These are phyloP conservation scores for Grapholita molesta DNA, from an alignment of 1,140 invertebrate genomes.

Conservation along the genomic window DNA sequence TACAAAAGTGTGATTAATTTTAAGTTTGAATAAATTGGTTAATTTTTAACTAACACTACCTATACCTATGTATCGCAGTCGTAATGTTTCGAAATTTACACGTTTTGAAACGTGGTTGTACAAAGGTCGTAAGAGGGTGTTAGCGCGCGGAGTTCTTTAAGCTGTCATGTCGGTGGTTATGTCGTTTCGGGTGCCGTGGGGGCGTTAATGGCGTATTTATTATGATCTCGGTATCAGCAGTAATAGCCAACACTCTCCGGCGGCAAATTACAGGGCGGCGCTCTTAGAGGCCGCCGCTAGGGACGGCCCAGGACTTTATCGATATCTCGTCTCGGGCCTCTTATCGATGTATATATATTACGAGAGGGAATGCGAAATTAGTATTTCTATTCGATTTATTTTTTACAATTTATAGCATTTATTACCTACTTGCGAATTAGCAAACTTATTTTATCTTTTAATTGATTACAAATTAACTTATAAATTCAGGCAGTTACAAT, in stretches of 20 bases:
- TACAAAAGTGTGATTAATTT: conserved; percentile 14
- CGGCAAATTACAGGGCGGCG: conserved; percentile 76
- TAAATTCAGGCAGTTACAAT: not conserved
- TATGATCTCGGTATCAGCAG: conserved; percentile 74
- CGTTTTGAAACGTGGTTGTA: conserved; percentile 1
- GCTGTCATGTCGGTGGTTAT: conserved; percentile 43
- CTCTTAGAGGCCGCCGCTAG: conserved; percentile 56
- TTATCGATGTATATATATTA: conserved; percentile 42
- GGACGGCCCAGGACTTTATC: conserved; percentile 45
- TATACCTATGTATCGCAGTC: conserved; percentile 21
- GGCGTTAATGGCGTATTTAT: conserved; percentile 77
- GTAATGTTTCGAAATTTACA: conserved; percentile 40
- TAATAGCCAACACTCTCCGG: conserved; percentile 72
- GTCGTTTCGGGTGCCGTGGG: conserved; percentile 68
- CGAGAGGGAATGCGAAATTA: conserved; percentile 35
- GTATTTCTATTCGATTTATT: conserved; percentile 27
- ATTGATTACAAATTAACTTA: not conserved
- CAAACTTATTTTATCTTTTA: not conserved
- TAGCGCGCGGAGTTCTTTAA: conserved; percentile 16
- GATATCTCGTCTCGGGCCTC: conserved; percentile 36
- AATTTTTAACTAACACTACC: conserved; percentile 32
- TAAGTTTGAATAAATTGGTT: conserved; percentile 23
- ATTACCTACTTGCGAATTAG: not conserved
- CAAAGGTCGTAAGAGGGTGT: conserved; percentile 25
- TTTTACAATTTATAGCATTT: conserved; percentile 14